Conservation (phyloP, 1,140 invertebrate genomes). For the Ips typographus region DNA sequence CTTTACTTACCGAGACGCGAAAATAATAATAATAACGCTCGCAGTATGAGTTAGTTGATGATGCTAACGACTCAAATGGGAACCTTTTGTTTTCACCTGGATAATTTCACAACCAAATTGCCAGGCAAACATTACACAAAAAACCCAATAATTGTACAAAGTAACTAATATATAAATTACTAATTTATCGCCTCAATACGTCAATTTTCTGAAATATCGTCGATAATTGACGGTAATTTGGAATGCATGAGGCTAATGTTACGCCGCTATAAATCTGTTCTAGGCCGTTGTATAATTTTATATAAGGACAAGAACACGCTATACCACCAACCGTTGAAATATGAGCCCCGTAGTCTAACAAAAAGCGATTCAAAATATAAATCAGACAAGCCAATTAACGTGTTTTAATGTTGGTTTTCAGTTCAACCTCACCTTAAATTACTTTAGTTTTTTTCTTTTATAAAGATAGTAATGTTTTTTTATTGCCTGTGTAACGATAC, state of each 20-base stretch:
- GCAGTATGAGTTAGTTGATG: too few species aligned
- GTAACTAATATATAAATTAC: neutral
- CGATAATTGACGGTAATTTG: slow-evolving; percentile 14
- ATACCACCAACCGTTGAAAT: slow-evolving; percentile 2
- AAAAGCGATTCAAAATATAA: neutral
- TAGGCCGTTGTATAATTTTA: slow-evolving; percentile 7
- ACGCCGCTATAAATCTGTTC: slow-evolving; percentile 18
- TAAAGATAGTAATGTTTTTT: too few species aligned
- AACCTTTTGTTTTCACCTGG: too few species aligned
- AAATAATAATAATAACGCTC: neutral
- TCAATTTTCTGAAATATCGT: slow-evolving; percentile 16
- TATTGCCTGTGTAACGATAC: too few species aligned
- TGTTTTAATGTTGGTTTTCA: neutral
- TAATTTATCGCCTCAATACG: neutral
- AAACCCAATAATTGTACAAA: neutral
- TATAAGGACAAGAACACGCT: slow-evolving; percentile 5
- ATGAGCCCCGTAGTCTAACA: neutral
- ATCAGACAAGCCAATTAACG: neutral
- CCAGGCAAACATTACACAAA: too few species aligned
- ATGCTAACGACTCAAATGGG: too few species aligned
- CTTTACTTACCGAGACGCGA: slow-evolving; percentile 1
- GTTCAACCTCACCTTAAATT: too few species aligned
- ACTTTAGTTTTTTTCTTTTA: too few species aligned
- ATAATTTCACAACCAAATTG: too few species aligned
- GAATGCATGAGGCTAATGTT: slow-evolving; percentile 7